Conservation (phyloP, 2,113 vertebrate species). For the Melanerpes formicivorus region DNA sequence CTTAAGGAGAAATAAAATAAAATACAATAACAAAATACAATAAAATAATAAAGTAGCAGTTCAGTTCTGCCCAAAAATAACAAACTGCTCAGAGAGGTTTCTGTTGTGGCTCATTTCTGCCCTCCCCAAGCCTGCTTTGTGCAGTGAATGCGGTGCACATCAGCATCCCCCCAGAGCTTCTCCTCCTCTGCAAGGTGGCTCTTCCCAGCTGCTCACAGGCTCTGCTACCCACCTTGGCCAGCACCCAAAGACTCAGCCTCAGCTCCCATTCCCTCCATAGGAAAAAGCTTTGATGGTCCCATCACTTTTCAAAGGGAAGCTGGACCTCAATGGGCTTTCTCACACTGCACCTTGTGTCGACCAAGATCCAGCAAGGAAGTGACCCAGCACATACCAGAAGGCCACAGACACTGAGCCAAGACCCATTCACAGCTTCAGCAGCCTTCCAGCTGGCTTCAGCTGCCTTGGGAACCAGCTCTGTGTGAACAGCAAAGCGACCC, state of each 20-base stretch:
- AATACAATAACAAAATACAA: not conserved
- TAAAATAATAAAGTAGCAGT: not conserved
- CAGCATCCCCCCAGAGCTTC: not conserved
- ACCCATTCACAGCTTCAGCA: not conserved
- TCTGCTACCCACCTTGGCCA: not conserved
- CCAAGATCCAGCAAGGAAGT: not conserved
- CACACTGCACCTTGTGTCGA: not conserved
- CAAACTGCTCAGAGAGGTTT: not conserved
- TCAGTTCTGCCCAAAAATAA: not conserved
- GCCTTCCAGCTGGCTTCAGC: not conserved
- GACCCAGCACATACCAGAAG: not conserved
- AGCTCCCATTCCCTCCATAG: not conserved
- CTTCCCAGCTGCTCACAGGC: not conserved
- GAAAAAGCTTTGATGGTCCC: not conserved
- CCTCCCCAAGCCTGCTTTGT: not conserved
- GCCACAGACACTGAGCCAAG: not conserved
- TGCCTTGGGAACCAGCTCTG: not conserved
- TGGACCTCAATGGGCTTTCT: not conserved
- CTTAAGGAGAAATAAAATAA: not conserved
- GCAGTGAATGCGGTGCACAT: not conserved
- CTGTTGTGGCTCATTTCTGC: accelerated
- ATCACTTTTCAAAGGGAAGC: not conserved
- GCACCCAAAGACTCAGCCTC: not conserved
- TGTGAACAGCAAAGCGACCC: not conserved
- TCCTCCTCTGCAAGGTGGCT: not conserved